Conservation (phyloP, 2,113 vertebrate species). For the Eonycteris spelaea region DNA sequence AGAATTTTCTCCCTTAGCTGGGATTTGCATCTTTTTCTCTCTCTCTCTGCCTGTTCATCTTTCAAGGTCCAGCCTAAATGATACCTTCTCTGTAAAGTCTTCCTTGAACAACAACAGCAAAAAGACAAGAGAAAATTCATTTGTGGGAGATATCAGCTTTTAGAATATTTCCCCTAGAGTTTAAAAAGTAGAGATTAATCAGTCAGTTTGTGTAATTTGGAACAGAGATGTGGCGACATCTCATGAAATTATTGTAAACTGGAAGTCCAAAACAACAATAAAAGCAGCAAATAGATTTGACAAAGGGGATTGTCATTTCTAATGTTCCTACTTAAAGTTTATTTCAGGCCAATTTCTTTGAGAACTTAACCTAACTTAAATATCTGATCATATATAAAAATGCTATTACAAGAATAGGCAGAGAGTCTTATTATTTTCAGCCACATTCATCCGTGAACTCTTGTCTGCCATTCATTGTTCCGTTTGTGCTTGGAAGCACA, state of each 20-base stretch:
- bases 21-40: not conserved
- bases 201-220: not conserved
- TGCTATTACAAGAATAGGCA: not conserved
- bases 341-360: not conserved
- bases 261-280: not conserved
- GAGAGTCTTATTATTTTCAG: not conserved
- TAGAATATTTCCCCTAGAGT: not conserved
- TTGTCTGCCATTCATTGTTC: not conserved
- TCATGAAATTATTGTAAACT: not conserved
- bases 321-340: not conserved
- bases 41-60: not conserved
- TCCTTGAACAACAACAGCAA: not conserved
- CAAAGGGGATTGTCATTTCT: not conserved
- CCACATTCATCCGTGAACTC: not conserved
- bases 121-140: not conserved
- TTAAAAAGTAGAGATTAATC: not conserved
- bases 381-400: not conserved
- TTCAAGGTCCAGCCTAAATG: not conserved
- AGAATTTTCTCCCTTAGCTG: not conserved
- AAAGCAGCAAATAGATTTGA: not conserved
- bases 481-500: not conserved
- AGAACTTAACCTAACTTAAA: not conserved
- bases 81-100: not conserved
- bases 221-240: not conserved
- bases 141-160: not conserved